Evolutionary conservation across 2,113 vertebrate genomes (phyloP).

Genomic region (Pachycephala philippinensis): DNA sequence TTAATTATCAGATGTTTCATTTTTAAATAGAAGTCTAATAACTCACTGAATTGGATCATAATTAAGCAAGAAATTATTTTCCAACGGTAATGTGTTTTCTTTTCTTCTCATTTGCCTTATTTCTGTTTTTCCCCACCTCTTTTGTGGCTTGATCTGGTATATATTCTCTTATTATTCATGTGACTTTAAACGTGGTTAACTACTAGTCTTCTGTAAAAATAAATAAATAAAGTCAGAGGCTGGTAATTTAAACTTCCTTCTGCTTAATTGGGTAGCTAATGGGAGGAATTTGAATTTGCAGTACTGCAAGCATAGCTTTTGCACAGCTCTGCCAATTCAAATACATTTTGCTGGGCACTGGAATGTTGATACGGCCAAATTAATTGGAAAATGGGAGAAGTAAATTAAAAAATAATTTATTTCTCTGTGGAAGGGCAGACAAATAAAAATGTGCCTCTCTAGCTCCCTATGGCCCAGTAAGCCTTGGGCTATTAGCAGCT

Average conservation of each 20-base stretch:
- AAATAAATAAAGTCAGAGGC: not conserved
- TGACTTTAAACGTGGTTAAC: not conserved
- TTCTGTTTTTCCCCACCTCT: not conserved
- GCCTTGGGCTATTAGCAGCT: not conserved
- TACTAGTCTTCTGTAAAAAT: not conserved
- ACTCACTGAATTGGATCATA: not conserved
- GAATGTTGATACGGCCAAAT: not conserved
- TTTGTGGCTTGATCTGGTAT: not conserved
- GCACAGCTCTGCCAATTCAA: not conserved
- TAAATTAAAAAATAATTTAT: slow-evolving; percentile 26
- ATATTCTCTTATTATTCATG: not conserved
- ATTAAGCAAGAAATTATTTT: not conserved
- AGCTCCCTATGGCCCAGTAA: not conserved
- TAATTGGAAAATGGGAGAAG: slow-evolving; percentile 38
- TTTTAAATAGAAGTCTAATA: not conserved
- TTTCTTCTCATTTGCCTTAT: not conserved
- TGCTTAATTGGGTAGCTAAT: slow-evolving; percentile 3
- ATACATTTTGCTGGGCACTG: not conserved
- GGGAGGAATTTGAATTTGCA: not conserved
- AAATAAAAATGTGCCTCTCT: not conserved
- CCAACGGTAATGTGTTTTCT: not conserved
- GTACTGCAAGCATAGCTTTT: not conserved
- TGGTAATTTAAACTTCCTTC: slow-evolving; percentile 16
- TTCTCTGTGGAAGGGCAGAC: not conserved
- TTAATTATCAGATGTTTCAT: not conserved